Conservation (phyloP, 2,113 vertebrate genomes). For the Edolisoma coerulescens region DNA sequence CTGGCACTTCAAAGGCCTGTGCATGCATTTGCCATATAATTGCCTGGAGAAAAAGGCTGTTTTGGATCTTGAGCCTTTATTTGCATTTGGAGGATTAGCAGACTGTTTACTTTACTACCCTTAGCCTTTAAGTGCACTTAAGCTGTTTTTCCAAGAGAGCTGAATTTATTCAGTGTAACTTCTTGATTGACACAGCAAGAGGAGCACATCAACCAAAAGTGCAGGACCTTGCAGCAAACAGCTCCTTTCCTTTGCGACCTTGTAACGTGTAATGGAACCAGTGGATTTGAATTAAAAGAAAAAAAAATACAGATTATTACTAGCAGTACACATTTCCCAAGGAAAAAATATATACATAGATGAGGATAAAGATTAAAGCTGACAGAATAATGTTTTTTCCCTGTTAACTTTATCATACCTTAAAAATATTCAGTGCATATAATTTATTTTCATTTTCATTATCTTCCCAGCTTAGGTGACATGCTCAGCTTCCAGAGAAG, state of each 20-base stretch:
- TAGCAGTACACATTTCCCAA: neutral
- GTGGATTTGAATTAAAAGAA: neutral
- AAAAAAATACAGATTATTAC: neutral
- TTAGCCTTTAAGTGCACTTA: constrained; percentile 47
- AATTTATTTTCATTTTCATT: constrained; percentile 26
- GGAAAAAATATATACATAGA: neutral
- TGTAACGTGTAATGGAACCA: neutral
- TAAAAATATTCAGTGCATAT: neutral
- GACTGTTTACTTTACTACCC: constrained; percentile 29
- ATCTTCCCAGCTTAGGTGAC: neutral
- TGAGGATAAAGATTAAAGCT: neutral
- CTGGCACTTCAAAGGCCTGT: constrained; percentile 23
- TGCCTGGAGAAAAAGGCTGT: neutral
- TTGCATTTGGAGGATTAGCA: constrained; percentile 48
- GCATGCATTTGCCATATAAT: neutral
- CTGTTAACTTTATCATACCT: constrained; percentile 9
- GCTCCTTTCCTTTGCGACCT: neutral
- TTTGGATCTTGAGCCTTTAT: constrained; percentile 16
- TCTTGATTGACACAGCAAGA: constrained; percentile 1
- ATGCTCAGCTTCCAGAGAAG: neutral
- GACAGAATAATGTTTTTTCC: neutral
- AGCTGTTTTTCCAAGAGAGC: neutral
- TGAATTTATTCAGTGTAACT: constrained; percentile 40
- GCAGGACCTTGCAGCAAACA: neutral
- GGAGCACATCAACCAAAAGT: neutral